phyloP scores from a whole-genome alignment of 2,113 vertebrate species.

The Brevimyrus niger region DNA sequence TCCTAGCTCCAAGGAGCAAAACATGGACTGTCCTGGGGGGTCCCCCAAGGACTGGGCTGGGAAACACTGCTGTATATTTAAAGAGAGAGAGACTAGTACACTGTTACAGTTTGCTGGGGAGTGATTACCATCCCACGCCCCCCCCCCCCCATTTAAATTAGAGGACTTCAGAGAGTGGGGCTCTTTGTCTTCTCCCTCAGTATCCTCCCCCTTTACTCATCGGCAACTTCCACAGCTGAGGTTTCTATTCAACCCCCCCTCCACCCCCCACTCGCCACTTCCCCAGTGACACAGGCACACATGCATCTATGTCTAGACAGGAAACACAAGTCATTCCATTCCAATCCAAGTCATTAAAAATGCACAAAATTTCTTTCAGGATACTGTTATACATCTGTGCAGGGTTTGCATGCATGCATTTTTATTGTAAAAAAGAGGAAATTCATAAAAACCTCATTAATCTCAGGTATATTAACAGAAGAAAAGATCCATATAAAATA shows the following conservation, averaged over 20 bases:
- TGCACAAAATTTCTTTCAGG: not conserved
- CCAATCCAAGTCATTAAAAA: conserved; percentile 16
- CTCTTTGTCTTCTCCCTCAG: conserved; percentile 17
- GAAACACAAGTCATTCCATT: conserved; percentile 26
- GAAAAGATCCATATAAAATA: not conserved
- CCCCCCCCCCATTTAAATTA: conserved; percentile 21
- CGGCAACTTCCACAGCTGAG: not conserved
- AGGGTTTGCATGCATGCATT: not conserved
- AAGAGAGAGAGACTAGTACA: not conserved
- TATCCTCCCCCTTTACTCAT: not conserved
- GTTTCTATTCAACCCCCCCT: not conserved
- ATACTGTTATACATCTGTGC: not conserved
- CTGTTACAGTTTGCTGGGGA: not conserved
- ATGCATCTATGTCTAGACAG: conserved; percentile 34
- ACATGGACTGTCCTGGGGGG: not conserved
- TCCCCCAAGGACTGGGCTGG: not conserved
- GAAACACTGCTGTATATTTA: not conserved
- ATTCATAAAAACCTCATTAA: not conserved
- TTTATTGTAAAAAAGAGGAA: conserved; percentile 3
- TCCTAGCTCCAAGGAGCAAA: not conserved
- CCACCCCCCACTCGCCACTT: not conserved
- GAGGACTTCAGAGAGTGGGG: conserved; percentile 14
- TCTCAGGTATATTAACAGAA: not conserved
- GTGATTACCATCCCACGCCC: not conserved
- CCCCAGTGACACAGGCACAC: conserved; percentile 15